These are phyloP conservation scores for Parnassius smintheus DNA, from an alignment of 2,888 invertebrate species.

Conservation along the genomic window DNA sequence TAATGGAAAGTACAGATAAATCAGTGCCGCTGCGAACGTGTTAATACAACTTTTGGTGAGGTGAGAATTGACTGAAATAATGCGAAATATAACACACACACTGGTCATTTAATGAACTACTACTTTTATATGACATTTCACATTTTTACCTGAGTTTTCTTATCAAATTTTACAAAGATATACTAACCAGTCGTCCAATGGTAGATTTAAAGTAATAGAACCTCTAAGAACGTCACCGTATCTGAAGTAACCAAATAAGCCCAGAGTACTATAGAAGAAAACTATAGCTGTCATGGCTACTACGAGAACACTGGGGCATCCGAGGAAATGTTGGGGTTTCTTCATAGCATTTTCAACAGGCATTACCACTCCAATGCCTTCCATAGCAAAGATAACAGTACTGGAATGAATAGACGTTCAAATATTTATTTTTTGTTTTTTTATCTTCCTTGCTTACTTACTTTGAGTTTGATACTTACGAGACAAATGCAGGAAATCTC, in stretches of 20 bases:
- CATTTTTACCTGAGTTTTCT: too few relatives aligned
- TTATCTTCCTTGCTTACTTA: neutral
- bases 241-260: conserved; percentile 93
- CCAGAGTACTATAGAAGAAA: conserved; percentile 88
- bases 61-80: too few relatives aligned
- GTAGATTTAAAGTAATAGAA: conserved; percentile 94
- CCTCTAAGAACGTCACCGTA: conserved; percentile 87
- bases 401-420: conserved; percentile 57
- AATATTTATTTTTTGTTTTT: neutral
- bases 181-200: conserved; percentile 83
- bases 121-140: too few relatives aligned
- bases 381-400: conserved; percentile 98
- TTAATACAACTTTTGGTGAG: too few relatives aligned
- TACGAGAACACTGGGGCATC: conserved; percentile 91
- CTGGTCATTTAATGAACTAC: too few relatives aligned
- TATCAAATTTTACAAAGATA: neutral
- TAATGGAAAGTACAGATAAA: too few relatives aligned
- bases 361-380: conserved; percentile 95
- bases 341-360: conserved; percentile 96
- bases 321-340: conserved; percentile 89
- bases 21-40: too few relatives aligned
- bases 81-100: too few relatives aligned
- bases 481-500: conserved; percentile 92
- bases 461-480: conserved; percentile 56
- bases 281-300: conserved; percentile 92